Percentiles rank a stretch among this genome's conserved stretches.
Conservation (phyloP, 2,888 invertebrate species). For the Nomada ruficornis region DNA sequence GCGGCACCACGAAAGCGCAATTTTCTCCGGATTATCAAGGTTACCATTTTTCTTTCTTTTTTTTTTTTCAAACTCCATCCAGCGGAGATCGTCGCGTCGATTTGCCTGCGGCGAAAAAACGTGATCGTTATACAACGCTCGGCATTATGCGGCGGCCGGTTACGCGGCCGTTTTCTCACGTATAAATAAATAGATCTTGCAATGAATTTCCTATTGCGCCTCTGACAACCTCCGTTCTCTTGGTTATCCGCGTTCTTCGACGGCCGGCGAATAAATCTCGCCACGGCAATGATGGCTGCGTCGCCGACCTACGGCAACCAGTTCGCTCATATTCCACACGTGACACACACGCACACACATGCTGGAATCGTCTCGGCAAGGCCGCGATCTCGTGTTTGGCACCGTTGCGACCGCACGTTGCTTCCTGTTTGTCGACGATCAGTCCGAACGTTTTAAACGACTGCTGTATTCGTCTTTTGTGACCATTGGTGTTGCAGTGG, state of each 20-base stretch:
- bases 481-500: too few relatives aligned
- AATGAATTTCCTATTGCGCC: conserved; percentile 47
- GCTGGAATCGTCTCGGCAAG: background rate
- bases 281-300: conserved; percentile 11
- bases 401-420: background rate
- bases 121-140: conserved; percentile 65
- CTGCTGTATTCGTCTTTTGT: too few relatives aligned
- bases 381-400: conserved; percentile 11
- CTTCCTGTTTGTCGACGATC: conserved; percentile 18
- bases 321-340: conserved; percentile 31
- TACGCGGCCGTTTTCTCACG: conserved; percentile 49
- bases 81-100: background rate
- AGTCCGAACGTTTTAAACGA: too few relatives aligned
- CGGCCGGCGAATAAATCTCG: conserved; percentile 34
- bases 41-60: too few relatives aligned
- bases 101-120: conserved; percentile 49
- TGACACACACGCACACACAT: background rate
- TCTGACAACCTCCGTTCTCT: conserved; percentile 11
- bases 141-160: conserved; percentile 44
- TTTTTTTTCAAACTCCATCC: too few relatives aligned
- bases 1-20: too few relatives aligned
- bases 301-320: conserved; percentile 47
- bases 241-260: conserved; percentile 41
- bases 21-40: too few relatives aligned
- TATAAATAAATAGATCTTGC: conserved; percentile 57